These are phyloP conservation scores for Microcebus griseorufus DNA, from an alignment of 2,113 vertebrate species.

Conservation along the genomic window DNA sequence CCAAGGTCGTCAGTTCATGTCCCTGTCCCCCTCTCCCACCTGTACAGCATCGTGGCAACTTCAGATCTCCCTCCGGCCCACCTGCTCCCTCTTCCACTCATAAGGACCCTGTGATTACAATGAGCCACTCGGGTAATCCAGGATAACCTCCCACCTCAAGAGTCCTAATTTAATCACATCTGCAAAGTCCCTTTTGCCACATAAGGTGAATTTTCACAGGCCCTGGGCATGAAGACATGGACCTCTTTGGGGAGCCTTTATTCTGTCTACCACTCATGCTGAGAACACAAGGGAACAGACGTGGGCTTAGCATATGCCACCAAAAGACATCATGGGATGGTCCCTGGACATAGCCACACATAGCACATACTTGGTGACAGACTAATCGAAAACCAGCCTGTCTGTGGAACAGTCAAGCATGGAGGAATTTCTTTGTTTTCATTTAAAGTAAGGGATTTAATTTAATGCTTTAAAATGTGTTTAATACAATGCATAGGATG, in stretches of 20 bases:
- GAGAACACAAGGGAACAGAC: not conserved
- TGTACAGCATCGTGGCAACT: not conserved
- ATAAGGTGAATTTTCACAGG: not conserved
- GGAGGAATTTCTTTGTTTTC: not conserved
- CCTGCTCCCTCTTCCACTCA: not conserved
- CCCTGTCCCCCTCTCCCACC: not conserved
- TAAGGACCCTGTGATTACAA: not conserved
- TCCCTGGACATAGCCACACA: not conserved
- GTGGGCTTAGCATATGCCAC: not conserved
- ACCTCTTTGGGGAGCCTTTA: not conserved
- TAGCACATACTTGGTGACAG: not conserved
- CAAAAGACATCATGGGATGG: not conserved
- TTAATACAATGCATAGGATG: not conserved
- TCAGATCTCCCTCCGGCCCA: not conserved
- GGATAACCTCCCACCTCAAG: not conserved
- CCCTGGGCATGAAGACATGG: not conserved
- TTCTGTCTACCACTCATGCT: not conserved
- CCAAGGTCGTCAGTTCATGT: accelerated
- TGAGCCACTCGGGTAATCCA: not conserved
- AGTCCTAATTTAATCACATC: not conserved
- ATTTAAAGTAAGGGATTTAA: not conserved
- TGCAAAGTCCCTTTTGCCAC: not conserved
- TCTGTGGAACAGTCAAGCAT: not conserved
- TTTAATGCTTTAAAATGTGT: not conserved
- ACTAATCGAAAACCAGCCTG: not conserved